Percentiles rank a stretch among this genome's conserved stretches.
These are phyloP conservation scores for Irena cyanogastra DNA, from an alignment of 2,113 vertebrate genomes.

Conservation along the genomic window DNA sequence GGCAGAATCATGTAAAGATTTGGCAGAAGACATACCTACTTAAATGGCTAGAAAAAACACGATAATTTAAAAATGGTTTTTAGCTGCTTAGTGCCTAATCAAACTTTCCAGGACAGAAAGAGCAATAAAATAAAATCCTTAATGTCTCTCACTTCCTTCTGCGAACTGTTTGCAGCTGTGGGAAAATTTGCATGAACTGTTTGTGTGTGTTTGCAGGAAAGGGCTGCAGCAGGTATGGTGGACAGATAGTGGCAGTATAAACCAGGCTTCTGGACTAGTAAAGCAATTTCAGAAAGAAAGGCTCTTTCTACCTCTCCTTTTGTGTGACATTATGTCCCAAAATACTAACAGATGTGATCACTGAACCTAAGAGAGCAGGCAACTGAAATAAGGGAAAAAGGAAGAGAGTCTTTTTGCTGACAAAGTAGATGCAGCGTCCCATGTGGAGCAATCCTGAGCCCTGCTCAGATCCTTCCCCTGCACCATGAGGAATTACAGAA, in stretches of 20 bases:
- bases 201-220: background rate
- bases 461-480: background rate
- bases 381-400: background rate
- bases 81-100: background rate
- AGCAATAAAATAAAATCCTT: background rate
- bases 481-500: fast-evolving
- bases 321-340: background rate
- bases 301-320: background rate
- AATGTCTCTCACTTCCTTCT: background rate
- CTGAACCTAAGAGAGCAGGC: background rate
- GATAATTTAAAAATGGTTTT: background rate
- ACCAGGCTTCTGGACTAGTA: background rate
- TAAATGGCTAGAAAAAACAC: background rate
- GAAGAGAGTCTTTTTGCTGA: background rate
- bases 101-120: background rate
- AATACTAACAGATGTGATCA: background rate
- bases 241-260: background rate
- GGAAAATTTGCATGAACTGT: background rate
- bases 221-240: background rate
- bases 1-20: background rate
- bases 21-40: background rate
- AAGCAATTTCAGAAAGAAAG: background rate
- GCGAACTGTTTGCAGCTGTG: background rate
- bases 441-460: background rate
- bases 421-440: background rate